Evolutionary conservation across 2,113 vertebrate genomes (phyloP).

Genomic region (Strix uralensis): DNA sequence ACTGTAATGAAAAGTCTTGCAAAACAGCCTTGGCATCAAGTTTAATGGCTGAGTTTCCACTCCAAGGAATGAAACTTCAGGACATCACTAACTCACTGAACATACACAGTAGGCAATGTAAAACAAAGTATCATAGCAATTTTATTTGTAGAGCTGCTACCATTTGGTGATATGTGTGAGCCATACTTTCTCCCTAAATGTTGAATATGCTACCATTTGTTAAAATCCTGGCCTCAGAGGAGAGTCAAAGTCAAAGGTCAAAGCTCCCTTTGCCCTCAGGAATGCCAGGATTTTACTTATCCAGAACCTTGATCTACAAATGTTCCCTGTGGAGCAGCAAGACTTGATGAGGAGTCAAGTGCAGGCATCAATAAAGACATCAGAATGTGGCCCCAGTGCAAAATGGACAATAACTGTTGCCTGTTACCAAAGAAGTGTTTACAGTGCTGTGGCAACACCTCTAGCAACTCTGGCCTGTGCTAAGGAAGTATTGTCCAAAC

Average conservation of each 20-base stretch:
- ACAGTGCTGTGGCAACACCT: not conserved
- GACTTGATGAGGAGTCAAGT: not conserved
- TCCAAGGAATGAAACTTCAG: not conserved
- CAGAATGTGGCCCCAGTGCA: not conserved
- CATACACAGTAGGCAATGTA: not conserved
- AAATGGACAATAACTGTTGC: not conserved
- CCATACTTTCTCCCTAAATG: not conserved
- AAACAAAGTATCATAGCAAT: not conserved
- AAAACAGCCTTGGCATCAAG: not conserved
- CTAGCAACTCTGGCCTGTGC: not conserved
- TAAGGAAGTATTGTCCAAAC: not conserved
- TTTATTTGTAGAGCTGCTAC: not conserved
- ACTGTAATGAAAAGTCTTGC: not conserved
- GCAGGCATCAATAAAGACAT: not conserved
- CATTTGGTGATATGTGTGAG: not conserved
- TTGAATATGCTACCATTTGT: not conserved
- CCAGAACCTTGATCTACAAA: not conserved
- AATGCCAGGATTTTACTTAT: not conserved
- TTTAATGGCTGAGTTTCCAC: not conserved
- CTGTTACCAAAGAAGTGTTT: not conserved
- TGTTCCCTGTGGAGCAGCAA: not conserved
- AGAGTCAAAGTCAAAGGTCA: not conserved
- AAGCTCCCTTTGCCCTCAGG: not conserved
- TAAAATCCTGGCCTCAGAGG: not conserved
- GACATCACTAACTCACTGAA: not conserved